phyloP scores from a whole-genome alignment of 1,140 invertebrate genomes.

The Cyclina sinensis region DNA sequence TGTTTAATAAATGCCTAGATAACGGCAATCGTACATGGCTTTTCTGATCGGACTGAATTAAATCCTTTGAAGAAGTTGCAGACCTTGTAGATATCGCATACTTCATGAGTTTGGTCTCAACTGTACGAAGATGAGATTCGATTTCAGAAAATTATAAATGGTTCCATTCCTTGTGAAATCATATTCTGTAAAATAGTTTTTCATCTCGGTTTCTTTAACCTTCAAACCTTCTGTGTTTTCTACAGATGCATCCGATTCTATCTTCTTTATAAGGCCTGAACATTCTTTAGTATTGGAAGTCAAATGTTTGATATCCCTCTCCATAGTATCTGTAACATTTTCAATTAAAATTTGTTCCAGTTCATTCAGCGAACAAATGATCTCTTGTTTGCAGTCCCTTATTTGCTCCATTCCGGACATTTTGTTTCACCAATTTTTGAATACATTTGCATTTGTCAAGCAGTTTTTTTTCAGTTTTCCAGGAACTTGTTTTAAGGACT shows the following conservation, averaged over 20 bases:
- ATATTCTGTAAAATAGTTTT: conserved; percentile 22
- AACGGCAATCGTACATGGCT: neutral
- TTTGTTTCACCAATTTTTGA: neutral
- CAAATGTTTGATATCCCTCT: neutral
- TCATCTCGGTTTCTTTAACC: conserved; percentile 1
- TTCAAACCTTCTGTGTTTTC: conserved; percentile 1
- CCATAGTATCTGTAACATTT: neutral
- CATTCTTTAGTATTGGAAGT: neutral
- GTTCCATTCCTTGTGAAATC: neutral
- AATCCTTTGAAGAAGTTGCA: neutral
- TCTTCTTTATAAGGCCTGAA: neutral
- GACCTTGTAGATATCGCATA: neutral
- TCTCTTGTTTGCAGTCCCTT: neutral
- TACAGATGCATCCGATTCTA: neutral
- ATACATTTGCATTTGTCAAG: neutral
- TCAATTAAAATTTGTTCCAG: neutral
- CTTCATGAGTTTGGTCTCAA: neutral
- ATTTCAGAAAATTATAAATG: conserved; percentile 14
- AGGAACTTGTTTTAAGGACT: neutral
- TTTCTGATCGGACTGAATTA: neutral
- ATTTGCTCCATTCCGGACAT: neutral
- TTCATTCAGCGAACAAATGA: neutral
- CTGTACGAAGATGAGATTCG: neutral
- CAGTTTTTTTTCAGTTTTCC: neutral
- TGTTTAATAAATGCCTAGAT: neutral